Evolutionary conservation across 1,140 invertebrate genomes (phyloP), one percentile per base, ranked within the genome.

Genomic region (Heliconius hermathena): DNA sequence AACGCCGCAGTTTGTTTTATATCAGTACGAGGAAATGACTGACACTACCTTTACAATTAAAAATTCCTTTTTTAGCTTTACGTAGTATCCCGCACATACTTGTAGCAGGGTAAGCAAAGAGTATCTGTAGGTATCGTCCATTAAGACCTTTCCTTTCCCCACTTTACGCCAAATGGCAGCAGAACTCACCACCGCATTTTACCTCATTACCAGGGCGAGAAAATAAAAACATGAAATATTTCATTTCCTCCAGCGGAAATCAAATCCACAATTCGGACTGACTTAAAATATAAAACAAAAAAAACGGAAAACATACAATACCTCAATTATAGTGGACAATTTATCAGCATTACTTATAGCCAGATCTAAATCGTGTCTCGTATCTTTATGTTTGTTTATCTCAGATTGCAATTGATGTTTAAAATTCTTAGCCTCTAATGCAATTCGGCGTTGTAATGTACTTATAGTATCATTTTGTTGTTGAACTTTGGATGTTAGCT

Each of bases 401-500:
- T 97, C 97, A 1, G 89, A 83, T 38, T 96, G 96, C 22, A 97
- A 88, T 87, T 97, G 96, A 82, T 97, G 96, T 79, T 96, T 96
- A 76, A 96, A 96, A 82, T 96, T 97, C 92, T 97, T 97, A 18
- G 95, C 95, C 91, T 97, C 97, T 57, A 97, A 87, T 41, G 95
- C 93, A 16, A 97, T 88, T 83, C 96, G 96, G 73, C 96, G 95
- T 52, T 96, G 96, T 73, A 97, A 93, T 20, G 95, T 94, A 91
- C 95, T 96, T 82, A 97, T 96, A 52, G 96, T 96, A 72, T 96
- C 96, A 71, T 97, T 96, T 84, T 97, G 97, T 54, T 96, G 95
- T 77, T 96, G 93, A 18, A 97, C 93, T 81, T 95, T 96, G n/a
- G 95, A 90, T 78, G 95, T 96, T 76, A 97, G 89, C 20, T 96